Percentiles rank a stretch among this genome's conserved stretches.
Evolutionary conservation across 1,140 invertebrate species (phyloP).

Genomic region (Wasmannia auropunctata): DNA sequence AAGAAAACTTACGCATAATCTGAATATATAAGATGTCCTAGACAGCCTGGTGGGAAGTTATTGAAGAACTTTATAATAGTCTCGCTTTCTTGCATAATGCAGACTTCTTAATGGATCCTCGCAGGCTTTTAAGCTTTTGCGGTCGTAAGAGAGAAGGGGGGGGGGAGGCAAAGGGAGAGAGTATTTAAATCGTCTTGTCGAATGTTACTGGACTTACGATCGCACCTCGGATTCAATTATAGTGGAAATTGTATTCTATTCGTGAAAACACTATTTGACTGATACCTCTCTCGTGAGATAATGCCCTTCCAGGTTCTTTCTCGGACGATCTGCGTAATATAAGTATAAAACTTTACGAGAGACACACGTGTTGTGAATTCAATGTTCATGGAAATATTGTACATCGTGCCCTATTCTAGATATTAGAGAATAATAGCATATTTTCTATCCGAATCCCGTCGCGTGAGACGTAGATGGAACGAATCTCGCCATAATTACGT

Average conservation of each 20-base stretch:
- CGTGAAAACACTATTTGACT: background rate
- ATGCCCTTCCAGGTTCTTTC: conserved; percentile 39
- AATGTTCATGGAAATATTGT: conserved; percentile 47
- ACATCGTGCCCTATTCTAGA: conserved; percentile 19
- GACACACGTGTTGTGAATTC: conserved; percentile 33
- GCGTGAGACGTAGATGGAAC: conserved; percentile 13
- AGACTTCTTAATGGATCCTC: background rate
- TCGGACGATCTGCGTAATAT: conserved; percentile 5
- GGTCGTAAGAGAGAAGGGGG: background rate
- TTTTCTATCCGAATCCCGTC: conserved; percentile 19
- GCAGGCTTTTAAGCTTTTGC: conserved; percentile 19
- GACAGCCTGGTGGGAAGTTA: conserved; percentile 22
- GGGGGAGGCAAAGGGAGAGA: no score
- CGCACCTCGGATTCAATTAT: background rate
- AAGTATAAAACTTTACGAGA: conserved; percentile 5
- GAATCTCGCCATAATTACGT: background rate
- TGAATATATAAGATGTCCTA: conserved; percentile 13
- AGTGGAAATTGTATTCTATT: background rate
- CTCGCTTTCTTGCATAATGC: background rate
- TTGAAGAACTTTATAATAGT: conserved; percentile 16
- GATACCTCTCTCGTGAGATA: background rate
- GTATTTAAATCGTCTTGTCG: background rate
- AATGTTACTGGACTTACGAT: background rate
- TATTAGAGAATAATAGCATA: conserved; percentile 36
- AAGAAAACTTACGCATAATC: conserved; percentile 35